A percentile compares a stretch with the other conserved stretches of the same genome.
Evolutionary conservation across 2,797 vertebrate species (phyloP).

Genomic region (Tragelaphus eurycerus): DNA sequence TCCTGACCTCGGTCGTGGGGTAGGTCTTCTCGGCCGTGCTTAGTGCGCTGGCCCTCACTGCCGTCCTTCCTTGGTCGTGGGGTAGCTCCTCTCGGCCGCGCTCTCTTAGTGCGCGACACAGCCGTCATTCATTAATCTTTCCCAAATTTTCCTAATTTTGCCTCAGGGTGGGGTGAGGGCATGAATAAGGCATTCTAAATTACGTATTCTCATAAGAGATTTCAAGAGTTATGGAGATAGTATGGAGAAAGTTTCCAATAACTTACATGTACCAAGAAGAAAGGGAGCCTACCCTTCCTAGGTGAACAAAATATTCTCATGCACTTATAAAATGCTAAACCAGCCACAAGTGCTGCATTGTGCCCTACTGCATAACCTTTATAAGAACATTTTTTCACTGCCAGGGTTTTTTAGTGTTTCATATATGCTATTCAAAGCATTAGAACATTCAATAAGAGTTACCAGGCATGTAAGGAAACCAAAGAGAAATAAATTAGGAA

Average conservation of each 20-base stretch:
- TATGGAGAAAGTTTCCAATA: neutral
- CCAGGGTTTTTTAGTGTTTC: neutral
- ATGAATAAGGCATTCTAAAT: neutral
- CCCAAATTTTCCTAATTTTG: neutral
- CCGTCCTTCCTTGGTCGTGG: no score
- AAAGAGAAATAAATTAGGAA: neutral
- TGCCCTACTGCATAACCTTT: neutral
- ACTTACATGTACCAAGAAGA: neutral
- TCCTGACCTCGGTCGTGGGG: no score
- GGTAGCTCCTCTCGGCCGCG: no score
- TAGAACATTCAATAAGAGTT: neutral
- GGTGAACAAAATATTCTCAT: neutral
- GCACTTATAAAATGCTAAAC: neutral
- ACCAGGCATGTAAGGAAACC: neutral
- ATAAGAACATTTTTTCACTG: neutral
- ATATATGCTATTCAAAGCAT: neutral
- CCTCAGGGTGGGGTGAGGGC: neutral
- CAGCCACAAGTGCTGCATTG: neutral
- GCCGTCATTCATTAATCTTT: neutral
- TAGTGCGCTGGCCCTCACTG: no score
- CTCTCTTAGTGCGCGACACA: no score
- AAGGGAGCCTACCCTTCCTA: neutral
- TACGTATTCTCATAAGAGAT: neutral
- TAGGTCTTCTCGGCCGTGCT: no score
- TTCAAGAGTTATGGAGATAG: neutral